Base-by-base conservation (phyloP, 2,888 invertebrate species). In the Aphodius granarius region DNA sequence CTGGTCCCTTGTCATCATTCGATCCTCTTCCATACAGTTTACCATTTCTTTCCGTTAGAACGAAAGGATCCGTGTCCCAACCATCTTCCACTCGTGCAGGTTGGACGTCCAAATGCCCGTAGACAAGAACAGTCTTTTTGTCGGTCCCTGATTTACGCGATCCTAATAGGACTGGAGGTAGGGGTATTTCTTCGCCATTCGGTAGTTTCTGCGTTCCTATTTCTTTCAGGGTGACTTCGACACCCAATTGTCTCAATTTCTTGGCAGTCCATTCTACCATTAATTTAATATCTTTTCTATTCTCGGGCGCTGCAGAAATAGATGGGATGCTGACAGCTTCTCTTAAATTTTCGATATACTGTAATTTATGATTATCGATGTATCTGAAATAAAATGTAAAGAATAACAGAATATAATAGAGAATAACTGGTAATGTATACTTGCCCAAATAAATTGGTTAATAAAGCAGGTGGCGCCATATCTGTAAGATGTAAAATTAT, bases 71-170 rank as follows among this genome's bases (percentile, higher is more conserved):
- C 0, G 95, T 93, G 78, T 94, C 89, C 97, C 97, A 97, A 0
- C 97, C 97, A 89, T 97, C 97, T 73, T 93, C 93, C 84, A 91
- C 92, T 21, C 92, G 86, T 1, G 97, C 97, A 16, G 98, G 98
- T 85, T 97, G 97, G 0, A 98, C 98, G 89, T 98, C 98, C 83
- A 98, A 90, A 87, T 98, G 98, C 0, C 97, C 97, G 86, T 98
- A 98, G 73, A 98, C 90, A 76, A 95, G 91, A 72, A 98, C 91
- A 9, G 97, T 98, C 84, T 95, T 96, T 88, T 97, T 97, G 65
- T 90, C 89, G 0, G 91, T 88, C 84, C 97, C 95, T 80, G 90
- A 91, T 80, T 96, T 96, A 72, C 96, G 88, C 68, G 88, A 88
- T 66, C 93, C 96, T 23, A 96, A 88, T 68, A 97, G 85, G 3